A percentile compares a stretch with the other conserved stretches of the same genome.
Conservation (phyloP, 2,113 vertebrate species). For the Corydoras sp. region DNA sequence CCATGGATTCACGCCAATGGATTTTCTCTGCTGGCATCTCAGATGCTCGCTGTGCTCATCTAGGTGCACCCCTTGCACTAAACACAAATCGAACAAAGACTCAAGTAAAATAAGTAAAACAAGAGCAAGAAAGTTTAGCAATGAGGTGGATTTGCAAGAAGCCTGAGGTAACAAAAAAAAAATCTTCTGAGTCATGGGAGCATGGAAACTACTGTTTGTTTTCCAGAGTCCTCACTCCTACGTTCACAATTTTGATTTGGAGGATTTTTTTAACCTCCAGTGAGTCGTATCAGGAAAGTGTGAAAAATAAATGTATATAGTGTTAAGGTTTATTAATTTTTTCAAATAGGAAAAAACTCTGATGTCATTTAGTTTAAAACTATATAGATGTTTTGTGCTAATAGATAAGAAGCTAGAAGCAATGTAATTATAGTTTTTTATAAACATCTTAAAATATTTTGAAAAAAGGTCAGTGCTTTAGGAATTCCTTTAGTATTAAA, state of each 20-base stretch:
- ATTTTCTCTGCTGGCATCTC: slow-evolving; percentile 30
- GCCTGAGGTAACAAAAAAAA: neutral
- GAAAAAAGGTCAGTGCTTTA: too few species aligned
- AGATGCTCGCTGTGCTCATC: neutral
- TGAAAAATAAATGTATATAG: too few species aligned
- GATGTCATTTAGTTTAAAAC: too few species aligned
- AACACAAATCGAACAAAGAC: neutral
- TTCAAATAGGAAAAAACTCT: too few species aligned
- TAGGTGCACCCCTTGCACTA: slow-evolving; percentile 5
- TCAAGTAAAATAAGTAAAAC: neutral
- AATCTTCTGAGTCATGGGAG: neutral
- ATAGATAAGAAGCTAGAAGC: too few species aligned
- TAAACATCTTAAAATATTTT: too few species aligned
- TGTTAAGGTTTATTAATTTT: too few species aligned
- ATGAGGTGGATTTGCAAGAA: neutral
- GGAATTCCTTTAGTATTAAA: too few species aligned
- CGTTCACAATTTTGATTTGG: neutral
- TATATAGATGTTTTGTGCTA: too few species aligned
- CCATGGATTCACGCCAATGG: slow-evolving; percentile 54
- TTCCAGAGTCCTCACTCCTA: slow-evolving; percentile 7
- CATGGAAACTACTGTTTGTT: slow-evolving; percentile 20
- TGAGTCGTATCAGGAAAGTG: neutral
- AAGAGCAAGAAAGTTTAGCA: neutral
- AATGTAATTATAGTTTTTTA: too few species aligned
- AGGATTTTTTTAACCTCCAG: neutral